Evolutionary conservation across 2,797 vertebrate species (phyloP).

Genomic region (Typhlichthys eigenmanni): DNA sequence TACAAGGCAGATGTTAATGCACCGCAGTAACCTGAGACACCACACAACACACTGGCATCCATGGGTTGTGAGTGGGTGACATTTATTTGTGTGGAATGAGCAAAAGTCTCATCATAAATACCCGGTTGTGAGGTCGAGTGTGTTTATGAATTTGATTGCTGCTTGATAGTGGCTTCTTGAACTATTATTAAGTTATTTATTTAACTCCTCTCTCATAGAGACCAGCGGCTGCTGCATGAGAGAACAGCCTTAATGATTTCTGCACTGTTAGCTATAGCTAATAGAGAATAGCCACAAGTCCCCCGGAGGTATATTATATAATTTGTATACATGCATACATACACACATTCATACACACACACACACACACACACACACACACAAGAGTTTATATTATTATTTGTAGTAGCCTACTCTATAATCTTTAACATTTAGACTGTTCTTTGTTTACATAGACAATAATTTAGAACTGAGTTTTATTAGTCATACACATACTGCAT

Average conservation of each 20-base stretch:
- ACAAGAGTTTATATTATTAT: too few species aligned
- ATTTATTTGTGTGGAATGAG: constrained; percentile 41
- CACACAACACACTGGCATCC: constrained; percentile 16
- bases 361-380: too few species aligned
- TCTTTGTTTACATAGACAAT: too few species aligned
- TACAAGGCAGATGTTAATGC: constrained; percentile 24
- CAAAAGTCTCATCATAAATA: constrained; percentile 48
- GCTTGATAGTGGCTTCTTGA: constrained; percentile 30
- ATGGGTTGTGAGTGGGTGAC: constrained; percentile 17
- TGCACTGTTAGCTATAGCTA: not conserved
- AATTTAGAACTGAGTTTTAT: too few species aligned
- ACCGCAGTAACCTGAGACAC: constrained; percentile 26
- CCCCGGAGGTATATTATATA: too few species aligned
- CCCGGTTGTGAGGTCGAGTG: constrained; percentile 22
- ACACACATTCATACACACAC: too few species aligned
- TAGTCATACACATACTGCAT: too few species aligned
- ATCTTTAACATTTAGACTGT: too few species aligned
- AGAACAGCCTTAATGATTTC: not conserved
- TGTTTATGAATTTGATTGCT: constrained; percentile 47
- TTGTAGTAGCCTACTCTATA: too few species aligned
- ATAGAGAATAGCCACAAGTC: too few species aligned
- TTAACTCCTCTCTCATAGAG: not conserved
- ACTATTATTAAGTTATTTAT: constrained; percentile 14
- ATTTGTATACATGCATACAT: too few species aligned
- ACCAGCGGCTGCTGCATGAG: not conserved